Conservation (phyloP, 2,888 invertebrate genomes). For the Dasypolia templi region DNA sequence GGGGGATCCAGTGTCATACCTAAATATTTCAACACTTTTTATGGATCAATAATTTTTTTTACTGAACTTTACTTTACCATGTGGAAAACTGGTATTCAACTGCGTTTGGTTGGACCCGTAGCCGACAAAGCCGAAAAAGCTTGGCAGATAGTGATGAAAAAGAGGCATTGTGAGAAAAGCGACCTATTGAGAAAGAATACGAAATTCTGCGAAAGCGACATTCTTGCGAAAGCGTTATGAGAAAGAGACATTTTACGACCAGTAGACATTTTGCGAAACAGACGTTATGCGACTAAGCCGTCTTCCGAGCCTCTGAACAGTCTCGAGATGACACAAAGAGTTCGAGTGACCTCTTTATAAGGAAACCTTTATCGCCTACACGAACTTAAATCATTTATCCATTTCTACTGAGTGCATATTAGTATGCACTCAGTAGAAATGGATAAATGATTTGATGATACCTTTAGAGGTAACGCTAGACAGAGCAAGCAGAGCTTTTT, state of each 20-base stretch:
- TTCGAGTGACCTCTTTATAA: constrained; percentile 39
- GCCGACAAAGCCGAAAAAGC: background rate
- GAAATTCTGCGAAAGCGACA: too few species aligned
- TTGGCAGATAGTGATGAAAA: background rate
- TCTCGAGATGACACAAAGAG: constrained; percentile 17
- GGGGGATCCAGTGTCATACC: too few species aligned
- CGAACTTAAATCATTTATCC: constrained; percentile 40
- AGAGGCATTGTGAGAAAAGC: too few species aligned
- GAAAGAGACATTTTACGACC: too few species aligned
- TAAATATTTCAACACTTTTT: too few species aligned
- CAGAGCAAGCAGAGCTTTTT: too few species aligned
- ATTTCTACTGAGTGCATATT: constrained; percentile 21
- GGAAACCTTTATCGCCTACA: constrained; percentile 52
- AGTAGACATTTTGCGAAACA: too few species aligned
- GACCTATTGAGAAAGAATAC: too few species aligned
- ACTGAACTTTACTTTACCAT: too few species aligned
- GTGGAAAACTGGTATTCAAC: background rate
- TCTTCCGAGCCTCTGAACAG: background rate
- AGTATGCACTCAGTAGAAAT: constrained; percentile 21
- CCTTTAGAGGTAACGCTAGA: background rate
- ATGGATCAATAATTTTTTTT: too few species aligned
- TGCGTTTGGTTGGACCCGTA: background rate
- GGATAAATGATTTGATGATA: constrained; percentile 41
- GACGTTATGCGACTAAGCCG: too few species aligned
- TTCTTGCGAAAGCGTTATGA: too few species aligned